These are phyloP conservation scores for Drosophila eohydei DNA, from an alignment of 2,888 invertebrate genomes.

Conservation along the genomic window DNA sequence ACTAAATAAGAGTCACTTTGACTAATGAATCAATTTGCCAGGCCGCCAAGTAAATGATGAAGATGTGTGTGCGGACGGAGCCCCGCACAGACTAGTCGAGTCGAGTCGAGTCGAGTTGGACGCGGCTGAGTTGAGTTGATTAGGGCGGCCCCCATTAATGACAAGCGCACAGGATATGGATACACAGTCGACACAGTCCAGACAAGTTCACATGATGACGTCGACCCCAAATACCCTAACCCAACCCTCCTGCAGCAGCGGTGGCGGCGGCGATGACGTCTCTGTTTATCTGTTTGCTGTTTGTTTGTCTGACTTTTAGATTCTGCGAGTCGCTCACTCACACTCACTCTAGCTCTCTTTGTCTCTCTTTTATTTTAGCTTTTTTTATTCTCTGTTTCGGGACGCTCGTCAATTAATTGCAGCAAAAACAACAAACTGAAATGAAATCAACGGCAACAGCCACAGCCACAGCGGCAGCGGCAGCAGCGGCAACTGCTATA, in stretches of 20 bases:
- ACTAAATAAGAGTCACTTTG: constrained; percentile 81
- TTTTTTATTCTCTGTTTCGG: constrained; percentile 46
- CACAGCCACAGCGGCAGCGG: constrained; percentile 45
- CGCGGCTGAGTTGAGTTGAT: constrained; percentile 48
- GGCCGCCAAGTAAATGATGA: constrained; percentile 69
- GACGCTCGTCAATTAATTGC: constrained; percentile 75
- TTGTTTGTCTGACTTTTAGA: constrained; percentile 64
- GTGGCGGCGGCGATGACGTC: constrained; percentile 49
- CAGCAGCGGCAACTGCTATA: constrained; percentile 27
- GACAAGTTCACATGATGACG: constrained; percentile 71
- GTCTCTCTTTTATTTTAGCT: constrained; percentile 27
- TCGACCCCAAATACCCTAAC: constrained; percentile 38
- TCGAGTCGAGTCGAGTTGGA: constrained; percentile 19
- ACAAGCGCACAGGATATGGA: constrained; percentile 74
- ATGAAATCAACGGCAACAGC: constrained; percentile 66
- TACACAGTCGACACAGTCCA: constrained; percentile 43
- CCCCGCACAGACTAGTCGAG: constrained; percentile 4
- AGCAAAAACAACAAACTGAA: constrained; percentile 68
- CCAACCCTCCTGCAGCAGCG: constrained; percentile 4
- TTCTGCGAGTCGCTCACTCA: constrained; percentile 34
- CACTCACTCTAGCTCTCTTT: background rate
- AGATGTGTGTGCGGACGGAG: constrained; percentile 58
- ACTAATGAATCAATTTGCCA: constrained; percentile 81
- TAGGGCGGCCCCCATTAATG: constrained; percentile 70
- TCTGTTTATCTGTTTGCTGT: constrained; percentile 63